phyloP scores from a whole-genome alignment of 1,140 invertebrate genomes.

The Nylanderia fulva region DNA sequence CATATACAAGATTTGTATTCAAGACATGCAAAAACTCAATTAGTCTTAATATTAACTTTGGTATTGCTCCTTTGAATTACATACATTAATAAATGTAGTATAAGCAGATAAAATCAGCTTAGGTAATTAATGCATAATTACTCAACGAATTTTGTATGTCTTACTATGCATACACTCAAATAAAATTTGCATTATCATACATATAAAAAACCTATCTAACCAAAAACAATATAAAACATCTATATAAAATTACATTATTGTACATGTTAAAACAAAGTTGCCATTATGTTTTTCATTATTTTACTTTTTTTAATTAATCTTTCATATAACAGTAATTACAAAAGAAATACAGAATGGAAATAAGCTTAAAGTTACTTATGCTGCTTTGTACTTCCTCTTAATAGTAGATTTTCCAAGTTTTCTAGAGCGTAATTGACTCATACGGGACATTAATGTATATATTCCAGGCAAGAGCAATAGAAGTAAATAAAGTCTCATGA shows the following conservation, averaged over 20 bases:
- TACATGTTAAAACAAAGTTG: background rate
- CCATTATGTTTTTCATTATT: background rate
- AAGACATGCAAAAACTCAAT: background rate
- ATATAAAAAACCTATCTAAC: no score
- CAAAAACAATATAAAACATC: constrained; percentile 13
- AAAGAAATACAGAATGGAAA: background rate
- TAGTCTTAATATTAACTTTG: background rate
- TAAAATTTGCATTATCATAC: no score
- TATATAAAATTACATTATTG: constrained; percentile 27
- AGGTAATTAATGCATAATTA: no score
- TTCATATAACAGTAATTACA: background rate
- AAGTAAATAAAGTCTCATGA: constrained; percentile 93
- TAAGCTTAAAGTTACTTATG: background rate
- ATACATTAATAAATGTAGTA: no score
- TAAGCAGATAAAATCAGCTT: no score
- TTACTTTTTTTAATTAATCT: background rate
- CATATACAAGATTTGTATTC: background rate
- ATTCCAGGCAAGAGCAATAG: constrained; percentile 91
- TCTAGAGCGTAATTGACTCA: constrained; percentile 90
- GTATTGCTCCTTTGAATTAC: no score
- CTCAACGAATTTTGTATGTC: no score
- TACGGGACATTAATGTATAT: constrained; percentile 92
- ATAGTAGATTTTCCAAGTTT: constrained; percentile 84
- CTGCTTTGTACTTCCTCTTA: constrained; percentile 40
- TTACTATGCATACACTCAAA: no score